Evolutionary conservation across 2,113 vertebrate species (phyloP), one percentile per base, ranked within the genome.

Genomic region (human (Homo sapiens)): DNA sequence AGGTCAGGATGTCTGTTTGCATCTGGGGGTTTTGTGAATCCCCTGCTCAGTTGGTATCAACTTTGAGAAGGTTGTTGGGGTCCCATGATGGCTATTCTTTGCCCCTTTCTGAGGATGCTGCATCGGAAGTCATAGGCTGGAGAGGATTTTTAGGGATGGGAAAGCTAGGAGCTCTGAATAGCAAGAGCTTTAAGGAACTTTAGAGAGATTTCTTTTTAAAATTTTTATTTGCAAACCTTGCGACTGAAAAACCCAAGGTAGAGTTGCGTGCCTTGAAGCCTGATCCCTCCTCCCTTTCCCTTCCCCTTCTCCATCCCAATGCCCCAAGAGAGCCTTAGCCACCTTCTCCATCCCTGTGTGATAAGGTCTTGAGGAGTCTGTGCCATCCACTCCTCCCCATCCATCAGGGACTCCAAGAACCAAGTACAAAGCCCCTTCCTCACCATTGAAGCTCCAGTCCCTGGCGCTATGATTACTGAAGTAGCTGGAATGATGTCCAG

Each of bases 401-500:
- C 27, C 32, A 52, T 30, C 32, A 12, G 35, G 80, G 81, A 85
- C 52, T 68, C 86, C 18, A 5, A 22, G 45, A 61, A 23, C 80
- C 50, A 82, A 68, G 40, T 12, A 1, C 45, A 14, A 55, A 76
- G 18, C 14, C 35, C 8, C 17, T 32, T 83, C 38, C 32, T 84
- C 57, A 18, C 66, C 43, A 6, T 2, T 8, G 45, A 8, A 75
- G 17, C 48, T 25, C 23, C 43, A 59, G 27, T 8, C 18, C 1
- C 0, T 20, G 38, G 72, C 2, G 6, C 35, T 2, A 2, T 30
- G 40, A 17, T 30, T 61, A 32, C 27, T 20, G 64, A 30, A 68
- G 22, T 40, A 57, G 50, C 23, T 59, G 23, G 30, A 38, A 18
- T 40, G 3, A 30, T 23, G 13, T 59, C n/a, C 10, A 22, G 32